These are phyloP conservation scores for Pollenia labialis DNA, from an alignment of 2,888 invertebrate genomes.

Conservation along the genomic window DNA sequence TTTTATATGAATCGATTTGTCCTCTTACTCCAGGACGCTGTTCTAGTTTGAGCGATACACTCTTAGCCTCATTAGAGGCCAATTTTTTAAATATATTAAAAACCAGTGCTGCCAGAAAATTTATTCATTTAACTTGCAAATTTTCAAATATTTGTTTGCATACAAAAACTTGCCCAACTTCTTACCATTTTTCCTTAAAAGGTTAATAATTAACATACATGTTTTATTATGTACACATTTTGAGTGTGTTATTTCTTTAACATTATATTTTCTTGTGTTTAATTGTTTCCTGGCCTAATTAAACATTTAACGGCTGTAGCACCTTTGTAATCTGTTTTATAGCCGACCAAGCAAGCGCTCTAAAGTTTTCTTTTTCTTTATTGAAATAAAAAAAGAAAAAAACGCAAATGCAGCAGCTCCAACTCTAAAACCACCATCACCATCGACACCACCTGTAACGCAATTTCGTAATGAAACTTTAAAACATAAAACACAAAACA, in stretches of 20 bases:
- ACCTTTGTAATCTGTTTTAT: constrained; percentile 51
- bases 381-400: constrained; percentile 16
- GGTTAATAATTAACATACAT: constrained; percentile 45
- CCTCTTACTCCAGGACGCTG: too few relatives aligned
- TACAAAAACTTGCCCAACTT: too few relatives aligned
- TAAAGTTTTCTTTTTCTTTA: neutral
- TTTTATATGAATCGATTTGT: too few relatives aligned
- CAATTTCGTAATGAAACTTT: constrained; percentile 38
- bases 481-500: constrained; percentile 1
- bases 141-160: too few relatives aligned
- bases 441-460: constrained; percentile 35
- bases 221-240: constrained; percentile 31
- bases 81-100: too few relatives aligned
- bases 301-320: constrained; percentile 67
- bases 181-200: neutral
- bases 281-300: constrained; percentile 75
- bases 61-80: too few relatives aligned
- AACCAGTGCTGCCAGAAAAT: too few relatives aligned
- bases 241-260: constrained; percentile 41
- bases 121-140: too few relatives aligned
- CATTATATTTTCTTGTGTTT: constrained; percentile 61
- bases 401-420: neutral
- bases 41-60: too few relatives aligned
- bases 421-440: constrained; percentile 35
- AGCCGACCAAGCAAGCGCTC: constrained; percentile 1